Conservation (phyloP, 2,113 vertebrate species). For the Penelope pileata region DNA sequence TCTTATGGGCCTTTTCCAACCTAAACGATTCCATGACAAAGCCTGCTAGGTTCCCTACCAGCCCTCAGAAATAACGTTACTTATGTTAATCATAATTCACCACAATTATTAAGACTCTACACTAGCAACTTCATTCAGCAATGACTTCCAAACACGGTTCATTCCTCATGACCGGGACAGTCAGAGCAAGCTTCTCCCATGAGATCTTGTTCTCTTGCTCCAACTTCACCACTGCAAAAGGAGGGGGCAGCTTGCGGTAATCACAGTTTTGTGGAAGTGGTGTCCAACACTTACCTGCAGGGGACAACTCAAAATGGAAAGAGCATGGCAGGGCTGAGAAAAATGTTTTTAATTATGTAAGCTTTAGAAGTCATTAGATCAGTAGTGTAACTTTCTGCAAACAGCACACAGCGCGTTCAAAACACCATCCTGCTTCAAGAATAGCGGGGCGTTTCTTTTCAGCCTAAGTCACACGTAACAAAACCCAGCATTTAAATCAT, state of each 20-base stretch:
- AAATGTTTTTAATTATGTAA: neutral
- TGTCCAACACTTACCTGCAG: neutral
- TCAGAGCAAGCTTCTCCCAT: neutral
- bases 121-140: neutral
- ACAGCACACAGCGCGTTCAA: neutral
- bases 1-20: neutral
- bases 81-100: neutral
- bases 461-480: neutral
- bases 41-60: neutral
- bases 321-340: neutral
- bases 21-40: neutral
- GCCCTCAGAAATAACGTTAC: neutral
- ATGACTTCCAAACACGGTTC: neutral
- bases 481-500: fast-evolving
- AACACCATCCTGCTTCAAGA: neutral
- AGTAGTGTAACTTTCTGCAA: neutral
- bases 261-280: neutral
- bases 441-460: neutral
- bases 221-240: neutral
- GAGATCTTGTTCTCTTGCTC: neutral
- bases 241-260: neutral
- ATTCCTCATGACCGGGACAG: neutral
- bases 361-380: neutral
- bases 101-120: neutral
- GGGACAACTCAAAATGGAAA: neutral